Conservation (phyloP, 2,113 vertebrate genomes). For the Motacilla alba region DNA sequence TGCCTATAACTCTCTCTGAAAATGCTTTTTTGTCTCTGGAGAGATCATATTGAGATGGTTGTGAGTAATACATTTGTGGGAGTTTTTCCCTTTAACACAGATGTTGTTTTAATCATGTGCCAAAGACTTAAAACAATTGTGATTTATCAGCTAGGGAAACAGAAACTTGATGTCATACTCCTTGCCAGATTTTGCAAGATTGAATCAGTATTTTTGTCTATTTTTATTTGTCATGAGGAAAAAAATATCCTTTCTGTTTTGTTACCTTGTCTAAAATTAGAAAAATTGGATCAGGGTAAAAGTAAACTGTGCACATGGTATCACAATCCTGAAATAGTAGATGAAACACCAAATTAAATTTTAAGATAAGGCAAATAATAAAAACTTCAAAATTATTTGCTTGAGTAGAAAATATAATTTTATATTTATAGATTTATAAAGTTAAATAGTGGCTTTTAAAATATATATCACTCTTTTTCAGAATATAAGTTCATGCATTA, state of each 20-base stretch:
- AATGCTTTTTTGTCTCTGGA: slow-evolving; percentile 45
- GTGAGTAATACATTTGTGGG: slow-evolving; percentile 54
- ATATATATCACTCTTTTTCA: neutral
- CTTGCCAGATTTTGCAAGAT: slow-evolving; percentile 5
- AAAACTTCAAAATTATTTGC: neutral
- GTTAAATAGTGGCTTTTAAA: neutral
- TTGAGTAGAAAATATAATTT: neutral
- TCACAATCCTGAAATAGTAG: neutral
- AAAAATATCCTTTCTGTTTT: slow-evolving; percentile 24
- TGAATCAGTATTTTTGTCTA: neutral
- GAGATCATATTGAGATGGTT: slow-evolving; percentile 27
- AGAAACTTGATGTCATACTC: neutral
- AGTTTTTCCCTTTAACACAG: slow-evolving; percentile 60
- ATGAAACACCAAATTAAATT: neutral
- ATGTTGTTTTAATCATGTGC: slow-evolving; percentile 70
- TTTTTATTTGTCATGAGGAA: slow-evolving; percentile 12
- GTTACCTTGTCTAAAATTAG: slow-evolving; percentile 38
- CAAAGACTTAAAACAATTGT: slow-evolving; percentile 65
- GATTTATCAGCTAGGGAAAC: slow-evolving; percentile 46
- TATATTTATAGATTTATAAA: neutral
- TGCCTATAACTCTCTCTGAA: neutral
- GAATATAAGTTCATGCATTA: neutral
- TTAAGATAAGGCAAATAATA: neutral
- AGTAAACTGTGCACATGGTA: neutral
- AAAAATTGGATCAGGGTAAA: neutral